Percentiles rank a stretch among this genome's conserved stretches.
Conservation (phyloP, 2,888 invertebrate species). For the Eumerus sabulonum region DNA sequence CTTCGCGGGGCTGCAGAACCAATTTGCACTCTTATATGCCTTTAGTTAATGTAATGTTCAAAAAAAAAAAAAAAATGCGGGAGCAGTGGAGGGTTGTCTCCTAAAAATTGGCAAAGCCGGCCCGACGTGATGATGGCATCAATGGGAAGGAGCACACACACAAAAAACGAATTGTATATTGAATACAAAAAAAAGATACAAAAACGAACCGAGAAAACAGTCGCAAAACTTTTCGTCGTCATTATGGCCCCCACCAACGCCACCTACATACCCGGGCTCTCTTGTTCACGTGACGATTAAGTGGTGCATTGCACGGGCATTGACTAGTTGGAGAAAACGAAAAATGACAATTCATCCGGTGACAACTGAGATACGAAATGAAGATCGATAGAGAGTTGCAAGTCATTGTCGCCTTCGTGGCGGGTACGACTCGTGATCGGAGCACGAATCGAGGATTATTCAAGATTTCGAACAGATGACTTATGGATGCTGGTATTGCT, state of each 20-base stretch:
- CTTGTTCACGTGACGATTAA: slow-evolving; percentile 32
- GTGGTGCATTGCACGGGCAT: slow-evolving; percentile 6
- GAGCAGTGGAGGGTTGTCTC: slow-evolving; percentile 11
- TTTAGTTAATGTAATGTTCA: slow-evolving; percentile 63
- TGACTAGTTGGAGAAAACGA: slow-evolving; percentile 28
- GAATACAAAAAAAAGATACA: slow-evolving; percentile 26
- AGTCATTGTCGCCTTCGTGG: slow-evolving; percentile 28
- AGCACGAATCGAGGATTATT: neutral
- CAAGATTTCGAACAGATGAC: no score
- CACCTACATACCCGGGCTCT: neutral
- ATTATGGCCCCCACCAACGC: slow-evolving; percentile 37
- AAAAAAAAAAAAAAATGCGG: slow-evolving; percentile 14
- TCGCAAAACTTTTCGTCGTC: no score
- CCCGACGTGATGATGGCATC: neutral
- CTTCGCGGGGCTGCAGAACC: slow-evolving; percentile 28
- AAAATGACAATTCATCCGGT: slow-evolving; percentile 15
- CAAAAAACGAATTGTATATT: neutral
- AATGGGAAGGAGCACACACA: slow-evolving; percentile 1
- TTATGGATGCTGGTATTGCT: no score
- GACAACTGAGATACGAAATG: slow-evolving; percentile 47
- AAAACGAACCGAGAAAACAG: no score
- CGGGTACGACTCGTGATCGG: slow-evolving; percentile 19
- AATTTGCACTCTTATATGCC: slow-evolving; percentile 61
- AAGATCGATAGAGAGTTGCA: slow-evolving; percentile 33
- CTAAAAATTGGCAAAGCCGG: slow-evolving; percentile 14